Conservation (phyloP, 2,797 vertebrate species). For the Sparus aurata region DNA sequence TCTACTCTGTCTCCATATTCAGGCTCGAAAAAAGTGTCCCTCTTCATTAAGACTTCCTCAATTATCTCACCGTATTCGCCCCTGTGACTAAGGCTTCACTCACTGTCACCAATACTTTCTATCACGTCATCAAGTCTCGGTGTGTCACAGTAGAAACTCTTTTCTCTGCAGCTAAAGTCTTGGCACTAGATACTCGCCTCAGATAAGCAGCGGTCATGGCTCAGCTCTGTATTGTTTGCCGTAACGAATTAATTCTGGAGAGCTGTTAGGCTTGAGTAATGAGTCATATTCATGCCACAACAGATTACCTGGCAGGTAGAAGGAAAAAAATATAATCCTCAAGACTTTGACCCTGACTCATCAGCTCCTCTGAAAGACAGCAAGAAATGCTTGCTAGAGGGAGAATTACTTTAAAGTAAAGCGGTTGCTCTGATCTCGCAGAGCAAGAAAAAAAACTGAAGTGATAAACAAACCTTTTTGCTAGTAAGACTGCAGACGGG, state of each 20-base stretch:
- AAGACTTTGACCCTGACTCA: conserved; percentile 46
- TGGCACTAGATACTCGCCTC: conserved; percentile 26
- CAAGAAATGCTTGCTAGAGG: conserved; percentile 6
- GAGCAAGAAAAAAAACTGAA: conserved; percentile 34
- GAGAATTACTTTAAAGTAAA: conserved; percentile 40
- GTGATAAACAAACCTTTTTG: conserved; percentile 48
- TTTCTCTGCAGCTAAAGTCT: conserved; percentile 40
- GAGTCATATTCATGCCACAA: conserved; percentile 52
- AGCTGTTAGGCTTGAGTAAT: conserved; percentile 40
- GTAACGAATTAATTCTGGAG: conserved; percentile 7
- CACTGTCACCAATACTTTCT: conserved; percentile 44
- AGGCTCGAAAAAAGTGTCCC: background rate
- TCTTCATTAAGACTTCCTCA: conserved; percentile 29
- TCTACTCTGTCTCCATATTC: conserved; percentile 13
- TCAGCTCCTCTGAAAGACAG: conserved; percentile 26
- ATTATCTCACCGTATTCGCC: conserved; percentile 32
- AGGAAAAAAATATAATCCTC: conserved; percentile 27
- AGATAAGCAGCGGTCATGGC: conserved; percentile 23
- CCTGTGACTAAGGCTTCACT: conserved; percentile 35
- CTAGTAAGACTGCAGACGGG: conserved; percentile 22
- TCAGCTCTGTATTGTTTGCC: conserved; percentile 26
- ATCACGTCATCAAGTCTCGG: conserved; percentile 44
- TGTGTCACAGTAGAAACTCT: conserved; percentile 33
- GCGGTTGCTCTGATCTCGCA: conserved; percentile 29
- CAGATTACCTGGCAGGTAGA: conserved; percentile 50